Conservation (phyloP, 1,140 invertebrate genomes). For the Nasonia longicornis region DNA sequence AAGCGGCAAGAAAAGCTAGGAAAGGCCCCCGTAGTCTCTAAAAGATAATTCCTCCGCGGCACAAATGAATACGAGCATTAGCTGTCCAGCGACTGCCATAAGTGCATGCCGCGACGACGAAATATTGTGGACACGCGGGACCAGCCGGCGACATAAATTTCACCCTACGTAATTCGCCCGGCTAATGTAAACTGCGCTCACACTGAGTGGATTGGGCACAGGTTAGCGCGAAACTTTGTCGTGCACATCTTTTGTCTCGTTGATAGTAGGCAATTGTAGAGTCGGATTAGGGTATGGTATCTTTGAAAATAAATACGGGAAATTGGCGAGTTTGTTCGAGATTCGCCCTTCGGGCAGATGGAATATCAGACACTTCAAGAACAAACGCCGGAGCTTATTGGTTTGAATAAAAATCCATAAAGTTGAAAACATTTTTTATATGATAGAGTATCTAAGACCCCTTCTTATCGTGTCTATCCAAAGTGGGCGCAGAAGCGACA, state of each 20-base stretch:
- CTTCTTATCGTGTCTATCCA: not conserved
- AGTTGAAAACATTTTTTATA: too few species aligned
- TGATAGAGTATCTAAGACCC: not conserved
- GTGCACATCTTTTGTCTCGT: constrained; percentile 8
- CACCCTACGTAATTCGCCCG: constrained; percentile 59
- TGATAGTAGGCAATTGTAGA: not conserved
- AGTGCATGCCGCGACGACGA: constrained; percentile 51
- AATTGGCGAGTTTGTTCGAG: not conserved
- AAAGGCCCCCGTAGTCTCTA: not conserved
- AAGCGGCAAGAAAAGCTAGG: constrained; percentile 42
- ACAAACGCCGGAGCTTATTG: too few species aligned
- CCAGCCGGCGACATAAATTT: constrained; percentile 62
- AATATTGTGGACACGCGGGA: constrained; percentile 57
- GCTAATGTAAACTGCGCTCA: constrained; percentile 61
- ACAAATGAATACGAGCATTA: constrained; percentile 63
- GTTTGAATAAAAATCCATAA: too few species aligned
- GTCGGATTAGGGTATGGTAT: not conserved
- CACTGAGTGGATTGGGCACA: not conserved
- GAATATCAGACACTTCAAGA: too few species aligned
- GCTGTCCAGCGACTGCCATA: constrained; percentile 57
- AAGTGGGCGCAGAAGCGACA: not conserved
- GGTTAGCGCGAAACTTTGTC: constrained; percentile 44
- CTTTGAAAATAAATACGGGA: constrained; percentile 18
- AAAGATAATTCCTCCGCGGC: constrained; percentile 50
- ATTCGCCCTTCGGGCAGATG: too few species aligned